Base-by-base conservation (phyloP, 2,888 invertebrate species). In the Allygus modestus region DNA sequence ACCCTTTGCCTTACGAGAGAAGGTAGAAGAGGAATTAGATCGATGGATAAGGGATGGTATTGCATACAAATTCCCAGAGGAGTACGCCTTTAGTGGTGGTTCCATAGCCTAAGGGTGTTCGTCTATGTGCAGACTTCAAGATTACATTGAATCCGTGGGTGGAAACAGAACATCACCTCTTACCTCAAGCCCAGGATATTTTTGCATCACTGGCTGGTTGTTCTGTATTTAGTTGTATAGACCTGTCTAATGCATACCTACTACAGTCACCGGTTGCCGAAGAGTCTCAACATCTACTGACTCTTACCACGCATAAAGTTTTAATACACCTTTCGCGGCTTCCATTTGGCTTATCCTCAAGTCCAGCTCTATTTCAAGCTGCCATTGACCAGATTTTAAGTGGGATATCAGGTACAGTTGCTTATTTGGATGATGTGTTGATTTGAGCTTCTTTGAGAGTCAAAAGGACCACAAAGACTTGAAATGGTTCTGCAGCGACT, bases 361-460 rank as follows among this genome's bases (percentile, higher is more conserved):
- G n/a, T n/a, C n/a, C n/a, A n/a, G n/a, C n/a, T n/a, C n/a, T n/a
- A n/a, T n/a, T n/a, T n/a, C n/a, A n/a, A 71, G 81, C 84, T 0
- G 61, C 71, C 0, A 85, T 87, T 28, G 86, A 86, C 79, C 41
- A 65, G 15, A 84, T 86, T 23, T 33, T 86, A 5, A 0, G 20
- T 17, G 85, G 84, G 11, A 83, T 86, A 1, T 33, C 71, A n/a
- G 28, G 61, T 20, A 71, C 65, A 23, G 20, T 31, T 20, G 73
- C 75, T 82, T 88, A 88, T 85, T 82, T 87, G 23, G 88, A 88
- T 86, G 87, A 88, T 84, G 87, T 87, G 9, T 51, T 88, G 58
- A 85, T 87, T 37, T 37, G 7, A 37, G 23, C 54, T 4, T 15
- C 17, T 54, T 5, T 5, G 15, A 23, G 54, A 54, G 15, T 54